A percentile compares a stretch with the other conserved stretches of the same genome.
These are phyloP conservation scores for Myrmecobius fasciatus DNA, from an alignment of 2,113 vertebrate species.

Conservation along the genomic window DNA sequence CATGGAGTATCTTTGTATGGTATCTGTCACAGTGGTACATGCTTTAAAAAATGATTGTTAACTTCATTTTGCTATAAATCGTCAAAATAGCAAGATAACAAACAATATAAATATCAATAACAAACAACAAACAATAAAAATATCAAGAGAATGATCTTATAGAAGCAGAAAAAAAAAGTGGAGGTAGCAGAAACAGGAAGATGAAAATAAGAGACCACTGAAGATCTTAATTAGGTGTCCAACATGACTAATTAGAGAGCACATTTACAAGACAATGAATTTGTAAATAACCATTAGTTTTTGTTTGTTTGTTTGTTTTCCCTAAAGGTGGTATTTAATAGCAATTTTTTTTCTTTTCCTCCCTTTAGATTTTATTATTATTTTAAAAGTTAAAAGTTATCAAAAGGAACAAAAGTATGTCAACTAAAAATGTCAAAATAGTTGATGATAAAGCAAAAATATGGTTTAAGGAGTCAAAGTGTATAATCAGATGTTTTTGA, in stretches of 20 bases:
- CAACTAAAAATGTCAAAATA: not conserved
- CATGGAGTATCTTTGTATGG: no score
- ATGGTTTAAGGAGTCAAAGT: not conserved
- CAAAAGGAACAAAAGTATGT: not conserved
- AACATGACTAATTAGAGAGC: conserved; percentile 50
- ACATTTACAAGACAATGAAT: conserved; percentile 33
- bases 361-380: conserved; percentile 14
- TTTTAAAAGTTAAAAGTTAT: conserved; percentile 6
- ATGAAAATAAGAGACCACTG: conserved; percentile 59
- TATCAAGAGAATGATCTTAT: conserved; percentile 31
- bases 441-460: not conserved
- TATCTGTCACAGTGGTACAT: no score
- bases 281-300: conserved; percentile 25
- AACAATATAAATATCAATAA: no score
- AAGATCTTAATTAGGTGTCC: conserved; percentile 58
- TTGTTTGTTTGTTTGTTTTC: no score
- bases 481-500: not conserved
- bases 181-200: conserved; percentile 22
- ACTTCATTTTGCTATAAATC: not conserved
- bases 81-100: conserved; percentile 30
- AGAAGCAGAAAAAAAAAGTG: conserved; percentile 1
- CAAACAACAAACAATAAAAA: no score
- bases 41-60: no score
- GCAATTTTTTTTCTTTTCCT: not conserved
- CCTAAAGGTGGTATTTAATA: not conserved